phyloP scores from a whole-genome alignment of 2,113 vertebrate genomes.

The Thermophis baileyi region DNA sequence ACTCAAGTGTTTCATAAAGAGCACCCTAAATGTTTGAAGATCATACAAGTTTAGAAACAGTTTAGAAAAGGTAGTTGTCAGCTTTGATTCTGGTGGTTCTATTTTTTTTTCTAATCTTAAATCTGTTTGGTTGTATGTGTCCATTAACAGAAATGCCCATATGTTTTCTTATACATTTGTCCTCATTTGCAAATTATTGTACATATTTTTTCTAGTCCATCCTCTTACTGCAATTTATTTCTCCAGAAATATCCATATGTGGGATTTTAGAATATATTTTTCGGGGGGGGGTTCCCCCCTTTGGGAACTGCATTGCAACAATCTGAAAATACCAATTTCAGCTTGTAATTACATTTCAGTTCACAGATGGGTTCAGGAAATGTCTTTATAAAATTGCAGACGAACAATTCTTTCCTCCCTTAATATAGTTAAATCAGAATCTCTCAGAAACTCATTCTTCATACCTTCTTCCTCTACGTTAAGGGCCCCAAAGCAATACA shows the following conservation, averaged over 20 bases:
- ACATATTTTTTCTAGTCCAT: not conserved
- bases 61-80: not conserved
- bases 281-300: accelerated
- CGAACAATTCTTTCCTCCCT: not conserved
- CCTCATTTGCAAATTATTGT: not conserved
- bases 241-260: not conserved
- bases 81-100: not conserved
- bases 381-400: not conserved
- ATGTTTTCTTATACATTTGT: not conserved
- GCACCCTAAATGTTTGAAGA: not conserved
- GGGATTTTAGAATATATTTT: not conserved
- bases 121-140: not conserved
- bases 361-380: not conserved
- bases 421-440: not conserved
- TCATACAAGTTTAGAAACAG: too few relatives aligned
- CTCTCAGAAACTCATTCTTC: not conserved
- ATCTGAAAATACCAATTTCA: not conserved
- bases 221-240: not conserved
- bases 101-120: not conserved
- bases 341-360: not conserved
- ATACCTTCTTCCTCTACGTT: not conserved
- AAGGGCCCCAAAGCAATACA: not conserved
- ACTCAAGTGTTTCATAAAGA: not conserved
- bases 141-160: not conserved
- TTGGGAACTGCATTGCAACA: not conserved